Conservation (phyloP, 2,113 vertebrate genomes). For the Syngnathoides biaculeatus region DNA sequence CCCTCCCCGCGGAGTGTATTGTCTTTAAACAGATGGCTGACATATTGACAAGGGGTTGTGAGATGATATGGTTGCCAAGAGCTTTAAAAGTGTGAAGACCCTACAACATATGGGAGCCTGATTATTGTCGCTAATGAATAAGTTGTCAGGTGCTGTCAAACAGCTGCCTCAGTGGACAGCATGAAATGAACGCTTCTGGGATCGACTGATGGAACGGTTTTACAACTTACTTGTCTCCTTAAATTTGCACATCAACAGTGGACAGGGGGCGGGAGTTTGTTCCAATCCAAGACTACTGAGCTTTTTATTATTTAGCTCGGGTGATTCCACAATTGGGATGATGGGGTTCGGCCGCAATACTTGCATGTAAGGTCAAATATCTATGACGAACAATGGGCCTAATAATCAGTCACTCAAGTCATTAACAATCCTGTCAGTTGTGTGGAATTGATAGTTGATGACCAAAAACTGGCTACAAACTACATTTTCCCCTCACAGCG, state of each 20-base stretch:
- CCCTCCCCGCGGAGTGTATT: conserved; percentile 45
- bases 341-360: background rate
- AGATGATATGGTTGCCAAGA: conserved; percentile 45
- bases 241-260: background rate
- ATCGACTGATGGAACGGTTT: background rate
- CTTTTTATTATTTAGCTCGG: background rate
- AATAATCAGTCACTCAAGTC: background rate
- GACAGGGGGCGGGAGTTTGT: background rate
- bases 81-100: conserved; percentile 51
- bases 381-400: too few relatives aligned
- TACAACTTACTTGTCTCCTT: background rate
- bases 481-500: too few relatives aligned
- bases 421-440: background rate
- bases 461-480: too few relatives aligned
- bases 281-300: background rate
- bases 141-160: conserved; percentile 40
- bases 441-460: background rate
- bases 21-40: conserved; percentile 66
- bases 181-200: background rate
- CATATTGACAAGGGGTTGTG: conserved; percentile 59
- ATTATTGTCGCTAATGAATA: conserved; percentile 32
- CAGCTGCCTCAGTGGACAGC: conserved; percentile 39
- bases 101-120: conserved; percentile 58
- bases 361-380: too few relatives aligned
- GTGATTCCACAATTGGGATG: background rate